Base-by-base conservation (phyloP, 2,888 invertebrate species). In the Camponotus fellah region DNA sequence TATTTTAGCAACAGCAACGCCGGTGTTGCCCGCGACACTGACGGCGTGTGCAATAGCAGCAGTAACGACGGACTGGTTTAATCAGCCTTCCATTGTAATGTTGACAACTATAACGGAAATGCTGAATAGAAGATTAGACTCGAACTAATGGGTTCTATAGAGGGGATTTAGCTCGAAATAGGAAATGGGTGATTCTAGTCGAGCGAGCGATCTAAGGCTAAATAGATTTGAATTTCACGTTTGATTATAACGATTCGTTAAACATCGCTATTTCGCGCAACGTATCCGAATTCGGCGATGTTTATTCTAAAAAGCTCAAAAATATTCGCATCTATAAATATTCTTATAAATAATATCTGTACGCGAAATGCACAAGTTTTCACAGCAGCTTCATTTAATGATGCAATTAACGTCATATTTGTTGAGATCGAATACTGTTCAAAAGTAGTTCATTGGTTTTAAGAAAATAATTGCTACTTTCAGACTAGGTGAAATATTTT, bases 121-220 rank as follows among this genome's bases (percentile, higher is more conserved):
- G 89, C 86, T 87, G 91, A 90, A 92, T 90, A 83, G 91, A 84
- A 90, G 88, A 92, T 92, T 91, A 92, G 88, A 88, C 92, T 91
- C 87, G 80, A 86, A 83, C 89, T 91, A 91, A 91, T 89, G 90
- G 87, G 58, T 86, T 84, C 79, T 66, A 79, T 79, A 74, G 65
- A 84, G 69, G 53, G 74, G 82, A 68, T 65, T 79, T 72, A 34
- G 62, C 53, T 46, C 76, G 71, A 62, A 69, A 46, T 77, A 74
- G 69, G 77, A 82, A 80, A 72, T 81, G 77, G 69, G 69, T 56
- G 71, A 75, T 66, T 64, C 80, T 83, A 77, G 53, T 65, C 58
- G 79, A 53, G 74, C 75, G 84, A 60, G 60, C 84, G 82, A 87
- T 79, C 85, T 84, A 84, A 87, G 84, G 85, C 83, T 86, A 89